These are phyloP conservation scores for Mustela nigripes DNA, from an alignment of 2,113 vertebrate genomes.

Conservation along the genomic window DNA sequence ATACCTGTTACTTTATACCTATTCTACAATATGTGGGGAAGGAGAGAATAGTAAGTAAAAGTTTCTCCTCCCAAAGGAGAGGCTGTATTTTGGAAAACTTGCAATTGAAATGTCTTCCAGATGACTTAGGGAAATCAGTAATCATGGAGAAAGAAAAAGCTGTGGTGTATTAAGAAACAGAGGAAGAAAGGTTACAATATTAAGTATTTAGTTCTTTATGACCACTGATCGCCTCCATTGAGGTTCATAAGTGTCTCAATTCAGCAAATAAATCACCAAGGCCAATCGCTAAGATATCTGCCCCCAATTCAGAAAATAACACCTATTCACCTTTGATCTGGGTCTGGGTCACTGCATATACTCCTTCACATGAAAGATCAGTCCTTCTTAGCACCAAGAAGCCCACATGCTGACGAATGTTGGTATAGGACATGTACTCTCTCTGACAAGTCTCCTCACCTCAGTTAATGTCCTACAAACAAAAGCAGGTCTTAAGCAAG, in stretches of 20 bases:
- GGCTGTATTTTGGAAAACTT: neutral
- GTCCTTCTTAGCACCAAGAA: neutral
- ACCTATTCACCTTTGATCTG: neutral
- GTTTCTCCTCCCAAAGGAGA: neutral
- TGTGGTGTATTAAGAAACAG: neutral
- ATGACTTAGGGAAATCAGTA: neutral
- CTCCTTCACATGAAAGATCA: neutral
- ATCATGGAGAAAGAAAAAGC: neutral
- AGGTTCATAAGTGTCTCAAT: neutral
- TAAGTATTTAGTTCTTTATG: neutral
- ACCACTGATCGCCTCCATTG: rapidly evolving
- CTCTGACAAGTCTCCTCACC: neutral
- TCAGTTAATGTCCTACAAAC: neutral
- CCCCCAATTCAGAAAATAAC: neutral
- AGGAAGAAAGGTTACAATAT: neutral
- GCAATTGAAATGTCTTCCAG: neutral
- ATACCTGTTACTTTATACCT: neutral
- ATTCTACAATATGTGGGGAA: neutral
- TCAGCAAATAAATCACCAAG: neutral
- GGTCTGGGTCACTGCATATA: neutral
- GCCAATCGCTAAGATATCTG: neutral
- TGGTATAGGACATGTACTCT: neutral
- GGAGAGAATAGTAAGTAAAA: neutral
- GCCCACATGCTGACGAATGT: neutral
- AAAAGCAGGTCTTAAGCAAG: neutral